phyloP scores from a whole-genome alignment of 1,140 invertebrate genomes.

The Drosophila jambulina region DNA sequence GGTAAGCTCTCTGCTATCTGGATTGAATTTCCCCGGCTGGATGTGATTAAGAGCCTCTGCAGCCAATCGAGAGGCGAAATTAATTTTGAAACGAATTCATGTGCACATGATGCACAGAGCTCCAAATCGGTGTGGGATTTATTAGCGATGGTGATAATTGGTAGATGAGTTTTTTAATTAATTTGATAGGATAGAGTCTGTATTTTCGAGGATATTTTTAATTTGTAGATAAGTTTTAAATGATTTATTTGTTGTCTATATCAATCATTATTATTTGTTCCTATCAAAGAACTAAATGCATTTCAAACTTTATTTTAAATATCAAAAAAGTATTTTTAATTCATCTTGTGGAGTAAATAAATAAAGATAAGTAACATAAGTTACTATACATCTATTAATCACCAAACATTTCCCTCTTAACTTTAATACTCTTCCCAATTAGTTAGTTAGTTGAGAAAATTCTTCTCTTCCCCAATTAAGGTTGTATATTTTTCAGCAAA shows the following conservation, averaged over 20 bases:
- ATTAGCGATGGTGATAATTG: background rate
- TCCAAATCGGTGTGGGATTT: background rate
- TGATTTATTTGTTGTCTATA: background rate
- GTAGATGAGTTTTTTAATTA: background rate
- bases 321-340: background rate
- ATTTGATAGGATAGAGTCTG: background rate
- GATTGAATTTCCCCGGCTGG: slow-evolving; percentile 34
- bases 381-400: too few relatives aligned
- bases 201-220: background rate
- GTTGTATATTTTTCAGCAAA: background rate
- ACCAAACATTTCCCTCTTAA: background rate
- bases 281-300: too few relatives aligned
- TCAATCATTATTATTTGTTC: background rate
- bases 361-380: background rate
- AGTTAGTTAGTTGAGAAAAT: background rate
- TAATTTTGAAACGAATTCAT: slow-evolving; percentile 11
- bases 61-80: slow-evolving; percentile 20
- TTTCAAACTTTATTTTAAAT: background rate
- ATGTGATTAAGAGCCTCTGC: slow-evolving; percentile 25
- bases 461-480: background rate
- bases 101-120: background rate
- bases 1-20: slow-evolving; percentile 25
- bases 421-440: background rate
- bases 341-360: background rate
- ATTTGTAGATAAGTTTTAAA: background rate